These are phyloP conservation scores for Peribatodes rhomboidaria DNA, from an alignment of 2,888 invertebrate genomes.

Conservation along the genomic window DNA sequence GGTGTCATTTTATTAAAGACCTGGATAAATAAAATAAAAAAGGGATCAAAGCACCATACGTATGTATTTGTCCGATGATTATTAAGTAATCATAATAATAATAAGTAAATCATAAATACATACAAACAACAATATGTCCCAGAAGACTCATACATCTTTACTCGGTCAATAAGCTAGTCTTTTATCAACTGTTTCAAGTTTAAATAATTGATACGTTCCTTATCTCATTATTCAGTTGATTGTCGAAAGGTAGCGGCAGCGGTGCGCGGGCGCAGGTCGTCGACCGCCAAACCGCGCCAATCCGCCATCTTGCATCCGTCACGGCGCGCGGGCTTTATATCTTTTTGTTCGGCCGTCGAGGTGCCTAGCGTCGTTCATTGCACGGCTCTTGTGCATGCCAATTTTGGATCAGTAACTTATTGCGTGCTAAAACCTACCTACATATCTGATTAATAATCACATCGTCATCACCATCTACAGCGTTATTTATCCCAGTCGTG, in stretches of 20 bases:
- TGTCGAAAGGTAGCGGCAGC: constrained; percentile 65
- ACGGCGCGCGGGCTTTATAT: constrained; percentile 80
- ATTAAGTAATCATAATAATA: too few relatives aligned
- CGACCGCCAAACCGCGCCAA: constrained; percentile 83
- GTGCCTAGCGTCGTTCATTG: constrained; percentile 58
- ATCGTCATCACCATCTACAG: too few relatives aligned
- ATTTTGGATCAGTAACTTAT: constrained; percentile 9
- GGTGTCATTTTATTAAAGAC: too few relatives aligned
- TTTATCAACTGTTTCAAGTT: not conserved
- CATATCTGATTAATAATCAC: too few relatives aligned
- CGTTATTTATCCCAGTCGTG: too few relatives aligned
- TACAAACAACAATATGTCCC: too few relatives aligned
- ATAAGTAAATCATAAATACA: too few relatives aligned
- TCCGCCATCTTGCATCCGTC: constrained; percentile 83
- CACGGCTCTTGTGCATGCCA: constrained; percentile 34
- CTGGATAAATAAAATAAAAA: too few relatives aligned
- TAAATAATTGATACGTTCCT: constrained; percentile 37
- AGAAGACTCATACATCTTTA: too few relatives aligned
- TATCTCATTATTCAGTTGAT: constrained; percentile 54
- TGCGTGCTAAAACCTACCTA: not conserved
- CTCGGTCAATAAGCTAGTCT: too few relatives aligned
- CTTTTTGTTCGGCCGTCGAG: constrained; percentile 63
- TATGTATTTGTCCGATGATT: too few relatives aligned
- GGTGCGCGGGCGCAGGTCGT: constrained; percentile 69
- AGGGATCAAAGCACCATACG: too few relatives aligned